Conservation (phyloP, 2,113 vertebrate species). For the Piaya cayana region DNA sequence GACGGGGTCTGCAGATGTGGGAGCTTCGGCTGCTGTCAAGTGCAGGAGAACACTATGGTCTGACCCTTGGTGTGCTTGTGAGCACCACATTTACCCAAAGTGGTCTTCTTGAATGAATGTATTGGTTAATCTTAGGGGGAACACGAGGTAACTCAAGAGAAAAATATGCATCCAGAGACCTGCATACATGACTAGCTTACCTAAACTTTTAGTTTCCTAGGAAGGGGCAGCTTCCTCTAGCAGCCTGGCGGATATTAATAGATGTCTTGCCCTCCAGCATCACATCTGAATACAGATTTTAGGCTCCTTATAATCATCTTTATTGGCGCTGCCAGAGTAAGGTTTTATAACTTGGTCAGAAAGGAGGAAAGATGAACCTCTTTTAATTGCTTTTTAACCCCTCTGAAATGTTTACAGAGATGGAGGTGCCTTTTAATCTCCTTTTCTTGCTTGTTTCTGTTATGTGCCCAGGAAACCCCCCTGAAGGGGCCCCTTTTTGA, state of each 20-base stretch:
- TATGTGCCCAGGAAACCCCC: too few relatives aligned
- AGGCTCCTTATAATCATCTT: not conserved
- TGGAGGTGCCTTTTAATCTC: not conserved
- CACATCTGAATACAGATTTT: not conserved
- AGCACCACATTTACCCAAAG: not conserved
- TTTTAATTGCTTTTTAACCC: not conserved
- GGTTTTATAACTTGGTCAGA: not conserved
- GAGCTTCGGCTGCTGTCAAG: not conserved
- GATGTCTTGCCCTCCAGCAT: not conserved
- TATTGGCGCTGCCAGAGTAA: not conserved
- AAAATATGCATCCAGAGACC: not conserved
- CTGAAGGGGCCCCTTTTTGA: too few relatives aligned
- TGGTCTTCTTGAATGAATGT: not conserved
- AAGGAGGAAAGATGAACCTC: not conserved
- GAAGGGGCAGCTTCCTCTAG: not conserved
- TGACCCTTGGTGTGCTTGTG: accelerated
- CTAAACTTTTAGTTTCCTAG: not conserved
- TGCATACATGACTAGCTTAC: not conserved
- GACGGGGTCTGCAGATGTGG: accelerated
- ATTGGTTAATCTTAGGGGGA: not conserved
- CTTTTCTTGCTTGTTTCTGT: not conserved
- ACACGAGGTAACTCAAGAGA: not conserved
- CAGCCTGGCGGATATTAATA: not conserved
- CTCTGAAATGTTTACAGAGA: not conserved
- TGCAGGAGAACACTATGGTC: not conserved